Evolutionary conservation across 2,113 vertebrate genomes (phyloP), one percentile per base, ranked within the genome.

Genomic region (Carassius gibelio): DNA sequence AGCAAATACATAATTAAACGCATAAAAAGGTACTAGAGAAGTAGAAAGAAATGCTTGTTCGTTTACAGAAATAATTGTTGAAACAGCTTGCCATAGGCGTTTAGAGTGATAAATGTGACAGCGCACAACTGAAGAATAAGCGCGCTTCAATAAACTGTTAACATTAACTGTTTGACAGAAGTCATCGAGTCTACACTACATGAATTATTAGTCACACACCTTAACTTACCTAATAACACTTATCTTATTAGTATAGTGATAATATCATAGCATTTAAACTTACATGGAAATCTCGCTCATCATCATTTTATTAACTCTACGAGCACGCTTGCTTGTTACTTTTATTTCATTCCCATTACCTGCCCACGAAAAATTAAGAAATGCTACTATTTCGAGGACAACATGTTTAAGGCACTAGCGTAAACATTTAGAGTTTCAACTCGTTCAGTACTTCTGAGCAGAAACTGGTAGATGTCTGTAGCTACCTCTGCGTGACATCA

Each of bases 41-140:
- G 36, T 21, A 38, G 4, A 66, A 71, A 71, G 4, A 21, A 9
- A 38, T 9, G 8, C 6, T 38, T 1, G 17, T 42, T 38, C 5
- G 15, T 42, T 71, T 21, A 71, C 68, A 23, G 13, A 3, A 75
- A 48, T 23, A 14, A n/a, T 23, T 48, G 71, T 48, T 48, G 14
- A 23, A 75, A 4, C 50, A 13, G 50, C 75, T 55, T 76, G 15
- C 75, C 75, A 76, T 30, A 52, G 14, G 5, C n/a, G 2, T 48
- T 55, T 8, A 23, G 48, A 75, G 74, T 30, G n/a, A 30, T 76
- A 55, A 76, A 76, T 76, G 75, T 76, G 75, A 76, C 75, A 76
- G 48, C 26, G 48, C 75, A 52, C 72, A 76, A 76, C 23, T 55
- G 50, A 50, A 55, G 48, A 75, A 30, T 23, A 14, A 76, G 23